Evolutionary conservation across 2,888 invertebrate species (phyloP), one percentile per base, ranked within the genome.

Genomic region (Sphaeridia pumilis): DNA sequence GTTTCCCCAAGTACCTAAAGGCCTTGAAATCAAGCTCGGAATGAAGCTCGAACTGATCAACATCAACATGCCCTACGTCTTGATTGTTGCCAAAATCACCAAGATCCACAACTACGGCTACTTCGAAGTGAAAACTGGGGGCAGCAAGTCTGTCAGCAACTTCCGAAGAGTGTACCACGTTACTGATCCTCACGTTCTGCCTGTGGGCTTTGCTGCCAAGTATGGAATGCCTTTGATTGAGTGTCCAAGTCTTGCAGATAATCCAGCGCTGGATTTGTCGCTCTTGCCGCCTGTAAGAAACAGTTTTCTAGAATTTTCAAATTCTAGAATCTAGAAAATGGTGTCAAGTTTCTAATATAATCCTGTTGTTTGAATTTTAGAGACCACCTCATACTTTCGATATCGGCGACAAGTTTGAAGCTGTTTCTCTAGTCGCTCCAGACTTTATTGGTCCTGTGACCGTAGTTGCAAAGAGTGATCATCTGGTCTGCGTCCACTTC

Each of bases 401-500:
- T 2, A 27, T 45, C 17, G 51, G 51, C 5, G 28, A 31, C 20
- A 46, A 41, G 28, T 4, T 46, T 2, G 46, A 52, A 46, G 46
- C 42, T 24, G 10, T 52, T 14, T n/a, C n/a, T n/a, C 10, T 14
- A 31, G 14, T 10, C 14, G 7, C 7, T 38, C 17, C 38, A 5
- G 22, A 17, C 10, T 41, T 26, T 41, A 14, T 46, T 1, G 27
- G 41, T 1, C 52, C 46, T 22, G 46, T 21, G 3, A 41, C 52
- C 4, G 17, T 52, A 10, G 22, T 14, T 17, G 24, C 38, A 41
- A 24, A 46, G 10, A 46, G 46, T 4, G 52, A 22, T 3, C 46
- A 52, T 26, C 17, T 51, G 26, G 36, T 51, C 1, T 41, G 27
- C 14, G 5, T 52, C 14, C 22, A 52, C 20, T 46, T 46, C n/a